Conservation (phyloP, 2,888 invertebrate species). For the Cosmopolites sordidus region DNA sequence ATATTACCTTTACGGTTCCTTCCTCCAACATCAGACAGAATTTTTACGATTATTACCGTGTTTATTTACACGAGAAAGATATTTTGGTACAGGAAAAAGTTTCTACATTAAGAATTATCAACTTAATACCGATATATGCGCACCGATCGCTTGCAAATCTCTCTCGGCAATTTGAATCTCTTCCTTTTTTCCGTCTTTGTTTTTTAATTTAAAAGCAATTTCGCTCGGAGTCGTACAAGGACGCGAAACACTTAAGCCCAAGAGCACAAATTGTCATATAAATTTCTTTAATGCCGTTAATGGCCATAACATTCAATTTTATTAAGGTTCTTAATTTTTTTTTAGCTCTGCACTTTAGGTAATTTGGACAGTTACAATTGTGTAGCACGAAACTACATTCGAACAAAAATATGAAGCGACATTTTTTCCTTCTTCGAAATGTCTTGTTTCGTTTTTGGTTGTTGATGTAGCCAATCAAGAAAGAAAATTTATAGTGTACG, state of each 20-base stretch:
- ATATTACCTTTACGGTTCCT: no score
- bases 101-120: not conserved
- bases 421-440: conserved; percentile 5
- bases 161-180: not conserved
- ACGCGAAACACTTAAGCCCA: conserved; percentile 4
- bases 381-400: conserved; percentile 19
- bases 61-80: not conserved
- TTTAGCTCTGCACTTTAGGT: conserved; percentile 25
- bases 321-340: conserved; percentile 30
- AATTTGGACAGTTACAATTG: conserved; percentile 28
- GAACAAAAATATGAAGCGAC: conserved; percentile 18
- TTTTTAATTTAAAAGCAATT: not conserved
- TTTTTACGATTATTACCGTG: conserved; percentile 1
- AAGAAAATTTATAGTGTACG: not conserved
- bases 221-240: conserved; percentile 11
- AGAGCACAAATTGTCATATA: conserved; percentile 19
- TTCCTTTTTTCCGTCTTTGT: not conserved
- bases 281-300: conserved; percentile 25
- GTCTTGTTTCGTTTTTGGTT: not conserved
- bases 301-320: conserved; percentile 31
- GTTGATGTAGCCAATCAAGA: not conserved
- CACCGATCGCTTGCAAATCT: not conserved
- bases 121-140: not conserved
- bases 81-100: not conserved
- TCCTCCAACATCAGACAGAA: no score